Percentiles rank a stretch among this genome's conserved stretches.
Evolutionary conservation across 1,140 invertebrate genomes (phyloP).

Genomic region (Teleogryllus occipitalis): DNA sequence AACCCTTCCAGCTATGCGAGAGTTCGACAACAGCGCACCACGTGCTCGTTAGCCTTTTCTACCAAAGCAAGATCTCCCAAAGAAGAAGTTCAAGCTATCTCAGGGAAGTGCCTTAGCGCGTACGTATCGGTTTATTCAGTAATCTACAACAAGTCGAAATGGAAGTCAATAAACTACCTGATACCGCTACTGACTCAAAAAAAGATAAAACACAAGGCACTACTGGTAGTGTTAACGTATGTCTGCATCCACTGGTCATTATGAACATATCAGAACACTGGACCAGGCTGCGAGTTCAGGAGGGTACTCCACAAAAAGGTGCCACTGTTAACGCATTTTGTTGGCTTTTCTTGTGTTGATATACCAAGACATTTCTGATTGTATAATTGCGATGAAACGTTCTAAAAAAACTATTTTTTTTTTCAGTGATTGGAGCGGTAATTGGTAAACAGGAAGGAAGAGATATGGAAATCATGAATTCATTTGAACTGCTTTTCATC

Average conservation of each 20-base stretch:
- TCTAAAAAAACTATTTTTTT: slow-evolving; percentile 30
- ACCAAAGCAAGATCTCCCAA: no score
- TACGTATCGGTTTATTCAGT: no score
- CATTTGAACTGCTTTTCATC: slow-evolving; percentile 85
- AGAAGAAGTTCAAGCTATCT: no score
- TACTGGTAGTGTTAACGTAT: slow-evolving; percentile 80
- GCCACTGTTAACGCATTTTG: not conserved
- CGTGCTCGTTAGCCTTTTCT: no score
- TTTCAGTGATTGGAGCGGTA: slow-evolving; percentile 82
- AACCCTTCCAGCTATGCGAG: no score
- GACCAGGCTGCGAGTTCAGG: slow-evolving; percentile 87
- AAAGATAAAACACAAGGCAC: slow-evolving; percentile 66
- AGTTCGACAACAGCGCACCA: no score
- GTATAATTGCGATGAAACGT: no score
- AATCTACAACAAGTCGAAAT: slow-evolving; percentile 32
- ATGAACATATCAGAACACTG: slow-evolving; percentile 99
- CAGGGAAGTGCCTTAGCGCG: no score
- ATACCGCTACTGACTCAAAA: slow-evolving; percentile 39
- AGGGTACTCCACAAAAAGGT: slow-evolving; percentile 73
- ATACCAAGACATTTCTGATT: not conserved
- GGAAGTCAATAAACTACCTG: slow-evolving; percentile 43
- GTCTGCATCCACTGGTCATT: slow-evolving; percentile 92
- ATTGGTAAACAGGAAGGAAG: slow-evolving; percentile 96
- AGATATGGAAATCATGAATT: slow-evolving; percentile 96
- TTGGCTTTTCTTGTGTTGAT: not conserved